Percentiles rank a stretch among this genome's conserved stretches.
Conservation (phyloP, 2,113 vertebrate genomes). For the Dipodomys stephensi region DNA sequence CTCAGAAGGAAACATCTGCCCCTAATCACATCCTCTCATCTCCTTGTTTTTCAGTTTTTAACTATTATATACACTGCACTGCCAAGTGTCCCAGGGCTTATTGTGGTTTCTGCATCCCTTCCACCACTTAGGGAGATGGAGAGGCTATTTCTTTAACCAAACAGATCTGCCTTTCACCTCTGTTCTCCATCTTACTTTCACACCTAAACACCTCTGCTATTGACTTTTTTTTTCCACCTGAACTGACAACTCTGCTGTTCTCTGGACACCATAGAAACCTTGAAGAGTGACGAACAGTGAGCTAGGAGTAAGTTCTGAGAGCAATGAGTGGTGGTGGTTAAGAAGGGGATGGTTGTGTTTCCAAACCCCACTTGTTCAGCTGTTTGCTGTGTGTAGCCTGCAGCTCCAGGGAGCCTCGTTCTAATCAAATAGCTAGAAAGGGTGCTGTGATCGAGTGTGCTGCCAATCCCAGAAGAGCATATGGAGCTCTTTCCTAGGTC, state of each 20-base stretch:
- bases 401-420: background rate
- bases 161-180: background rate
- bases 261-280: constrained; percentile 7
- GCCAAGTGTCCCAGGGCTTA: background rate
- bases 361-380: background rate
- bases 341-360: background rate
- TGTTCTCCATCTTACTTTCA: too few species aligned
- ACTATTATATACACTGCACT: background rate
- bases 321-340: background rate
- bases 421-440: background rate
- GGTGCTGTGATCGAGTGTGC: background rate
- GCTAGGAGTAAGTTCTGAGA: background rate
- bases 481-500: background rate
- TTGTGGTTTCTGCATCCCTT: background rate
- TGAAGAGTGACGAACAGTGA: background rate
- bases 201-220: background rate
- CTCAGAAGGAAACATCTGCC: constrained; percentile 49
- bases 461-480: background rate
- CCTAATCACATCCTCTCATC: constrained; percentile 44
- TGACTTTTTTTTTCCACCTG: background rate
- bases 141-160: background rate
- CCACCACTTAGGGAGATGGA: background rate
- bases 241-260: background rate
- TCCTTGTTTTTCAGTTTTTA: constrained; percentile 53
- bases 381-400: constrained; percentile 1